These are phyloP conservation scores for Pedionomus torquatus DNA, from an alignment of 2,113 vertebrate species.

Conservation along the genomic window DNA sequence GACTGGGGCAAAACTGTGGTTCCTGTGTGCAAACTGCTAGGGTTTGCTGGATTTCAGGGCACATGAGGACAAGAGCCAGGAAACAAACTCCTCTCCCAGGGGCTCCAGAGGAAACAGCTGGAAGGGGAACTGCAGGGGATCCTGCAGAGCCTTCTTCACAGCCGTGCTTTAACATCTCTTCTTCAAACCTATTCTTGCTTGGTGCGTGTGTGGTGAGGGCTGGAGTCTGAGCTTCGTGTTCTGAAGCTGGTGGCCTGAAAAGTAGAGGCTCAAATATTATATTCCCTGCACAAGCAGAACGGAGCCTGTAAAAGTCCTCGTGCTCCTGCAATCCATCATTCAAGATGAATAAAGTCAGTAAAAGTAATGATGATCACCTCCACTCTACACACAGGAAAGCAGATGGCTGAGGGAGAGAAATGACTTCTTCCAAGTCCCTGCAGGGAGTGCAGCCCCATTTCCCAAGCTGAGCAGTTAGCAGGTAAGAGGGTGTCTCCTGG, in stretches of 20 bases:
- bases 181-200: neutral
- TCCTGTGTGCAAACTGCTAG: neutral
- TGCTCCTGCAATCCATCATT: neutral
- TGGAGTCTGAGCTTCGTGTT: neutral
- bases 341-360: neutral
- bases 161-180: fast-evolving
- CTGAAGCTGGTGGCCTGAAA: neutral
- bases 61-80: neutral
- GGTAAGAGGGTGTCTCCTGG: neutral
- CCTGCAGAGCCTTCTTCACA: neutral
- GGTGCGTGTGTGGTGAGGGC: fast-evolving
- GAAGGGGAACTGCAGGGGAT: neutral
- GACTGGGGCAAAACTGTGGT: neutral
- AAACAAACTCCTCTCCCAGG: neutral
- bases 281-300: neutral
- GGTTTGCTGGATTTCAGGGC: neutral
- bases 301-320: neutral
- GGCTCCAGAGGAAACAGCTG: neutral
- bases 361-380: neutral
- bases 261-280: neutral
- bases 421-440: neutral
- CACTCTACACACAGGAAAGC: neutral
- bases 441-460: neutral
- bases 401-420: neutral
- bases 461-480: neutral